A percentile compares a stretch with the other conserved stretches of the same genome.
phyloP scores from a whole-genome alignment of 1,140 invertebrate genomes.

The Hesperophylax magnus region DNA sequence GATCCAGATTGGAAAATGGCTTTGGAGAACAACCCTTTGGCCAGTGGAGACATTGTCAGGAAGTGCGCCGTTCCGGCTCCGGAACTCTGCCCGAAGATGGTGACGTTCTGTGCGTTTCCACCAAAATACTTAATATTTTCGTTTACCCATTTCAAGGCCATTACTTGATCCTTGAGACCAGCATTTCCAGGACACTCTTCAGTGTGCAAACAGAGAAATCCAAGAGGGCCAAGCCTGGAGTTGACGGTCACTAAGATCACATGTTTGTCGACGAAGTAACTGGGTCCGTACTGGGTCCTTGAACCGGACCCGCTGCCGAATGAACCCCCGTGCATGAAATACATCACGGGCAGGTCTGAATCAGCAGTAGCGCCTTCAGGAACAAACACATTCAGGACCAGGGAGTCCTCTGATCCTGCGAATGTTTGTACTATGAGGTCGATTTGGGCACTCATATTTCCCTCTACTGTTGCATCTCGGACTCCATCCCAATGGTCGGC shows the following conservation, averaged over 20 bases:
- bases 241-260: constrained; percentile 75
- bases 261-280: constrained; percentile 70
- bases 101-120: constrained; percentile 76
- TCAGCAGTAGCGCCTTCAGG: constrained; percentile 55
- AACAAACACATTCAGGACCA: constrained; percentile 62
- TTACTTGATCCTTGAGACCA: constrained; percentile 78
- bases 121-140: constrained; percentile 79
- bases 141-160: constrained; percentile 77
- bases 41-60: constrained; percentile 56
- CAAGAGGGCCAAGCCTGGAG: constrained; percentile 75
- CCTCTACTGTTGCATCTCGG: constrained; percentile 63
- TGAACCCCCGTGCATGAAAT: constrained; percentile 81
- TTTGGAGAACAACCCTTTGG: constrained; percentile 58
- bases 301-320: constrained; percentile 71
- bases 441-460: constrained; percentile 57
- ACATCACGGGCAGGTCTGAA: constrained; percentile 71
- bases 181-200: constrained; percentile 79
- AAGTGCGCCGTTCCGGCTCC: constrained; percentile 68
- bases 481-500: constrained; percentile 64
- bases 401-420: constrained; percentile 60
- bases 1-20: constrained; percentile 72
- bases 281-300: constrained; percentile 65
- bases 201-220: constrained; percentile 78
- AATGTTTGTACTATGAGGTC: constrained; percentile 49
- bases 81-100: constrained; percentile 78